Conservation (phyloP, 2,797 vertebrate genomes). For the Xenops minutus region DNA sequence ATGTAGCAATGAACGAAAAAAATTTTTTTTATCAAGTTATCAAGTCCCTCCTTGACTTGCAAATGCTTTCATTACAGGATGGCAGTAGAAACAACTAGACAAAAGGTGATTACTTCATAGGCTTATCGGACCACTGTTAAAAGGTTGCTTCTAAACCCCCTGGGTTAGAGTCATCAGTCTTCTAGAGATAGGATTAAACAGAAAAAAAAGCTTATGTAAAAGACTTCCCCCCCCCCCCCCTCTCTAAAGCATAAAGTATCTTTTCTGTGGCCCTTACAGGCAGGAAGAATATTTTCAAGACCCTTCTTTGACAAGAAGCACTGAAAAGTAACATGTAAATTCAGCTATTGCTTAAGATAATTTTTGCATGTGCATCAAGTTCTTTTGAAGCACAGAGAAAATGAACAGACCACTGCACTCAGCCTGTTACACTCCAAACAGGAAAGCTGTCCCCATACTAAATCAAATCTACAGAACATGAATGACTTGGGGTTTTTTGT, state of each 20-base stretch:
- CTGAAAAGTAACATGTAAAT: background rate
- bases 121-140: slow-evolving; percentile 10
- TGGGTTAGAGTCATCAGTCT: slow-evolving; percentile 3
- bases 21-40: background rate
- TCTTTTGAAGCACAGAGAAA: background rate
- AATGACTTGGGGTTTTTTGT: background rate
- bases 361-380: background rate
- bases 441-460: background rate
- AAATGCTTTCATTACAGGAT: background rate
- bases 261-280: background rate
- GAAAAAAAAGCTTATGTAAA: background rate
- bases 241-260: background rate
- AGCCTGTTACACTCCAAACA: background rate
- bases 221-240: background rate
- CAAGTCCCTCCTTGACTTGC: background rate
- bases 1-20: background rate
- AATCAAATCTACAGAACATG: background rate
- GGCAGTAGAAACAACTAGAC: slow-evolving; percentile 11
- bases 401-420: background rate
- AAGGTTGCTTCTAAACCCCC: background rate
- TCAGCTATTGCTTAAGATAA: background rate
- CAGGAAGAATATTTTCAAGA: background rate
- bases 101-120: background rate
- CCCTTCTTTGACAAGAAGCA: background rate
- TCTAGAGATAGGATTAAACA: background rate